Evolutionary conservation across 2,113 vertebrate genomes (phyloP).

Genomic region (Petroica traversi): DNA sequence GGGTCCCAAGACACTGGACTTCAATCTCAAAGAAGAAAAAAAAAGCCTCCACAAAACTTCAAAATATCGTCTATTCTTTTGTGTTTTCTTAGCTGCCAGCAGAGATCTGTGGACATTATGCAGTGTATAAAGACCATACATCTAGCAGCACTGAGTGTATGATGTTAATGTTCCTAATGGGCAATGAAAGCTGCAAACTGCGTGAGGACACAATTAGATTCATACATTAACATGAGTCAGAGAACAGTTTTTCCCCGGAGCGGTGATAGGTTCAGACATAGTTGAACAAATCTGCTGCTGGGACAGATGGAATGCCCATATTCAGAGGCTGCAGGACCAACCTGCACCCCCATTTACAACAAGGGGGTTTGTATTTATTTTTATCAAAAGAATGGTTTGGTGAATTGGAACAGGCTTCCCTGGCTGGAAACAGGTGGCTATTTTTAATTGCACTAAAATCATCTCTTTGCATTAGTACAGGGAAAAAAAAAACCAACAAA

Average conservation of each 20-base stretch:
- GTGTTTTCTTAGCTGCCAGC: constrained; percentile 67
- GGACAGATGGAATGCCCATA: constrained; percentile 58
- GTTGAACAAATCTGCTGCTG: constrained; percentile 38
- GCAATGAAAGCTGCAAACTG: constrained; percentile 44
- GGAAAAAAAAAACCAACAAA: neutral
- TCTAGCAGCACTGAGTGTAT: constrained; percentile 49
- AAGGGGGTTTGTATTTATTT: neutral
- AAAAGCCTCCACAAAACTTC: constrained; percentile 67
- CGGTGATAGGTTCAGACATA: constrained; percentile 51
- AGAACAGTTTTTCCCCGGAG: constrained; percentile 54
- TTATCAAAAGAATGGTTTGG: neutral
- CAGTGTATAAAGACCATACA: constrained; percentile 15
- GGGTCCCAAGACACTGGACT: constrained; percentile 80
- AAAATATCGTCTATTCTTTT: constrained; percentile 74
- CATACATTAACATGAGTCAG: constrained; percentile 67
- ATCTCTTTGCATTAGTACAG: neutral
- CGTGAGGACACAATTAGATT: constrained; percentile 49
- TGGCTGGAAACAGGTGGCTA: fast-evolving
- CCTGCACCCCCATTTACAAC: neutral
- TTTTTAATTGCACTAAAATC: neutral
- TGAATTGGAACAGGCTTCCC: neutral
- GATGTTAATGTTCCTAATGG: constrained; percentile 65
- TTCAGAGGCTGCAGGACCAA: constrained; percentile 28
- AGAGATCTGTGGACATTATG: constrained; percentile 68
- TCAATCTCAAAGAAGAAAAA: constrained; percentile 71